Conservation (phyloP, 2,888 invertebrate genomes). For the Mycogona germanica region DNA sequence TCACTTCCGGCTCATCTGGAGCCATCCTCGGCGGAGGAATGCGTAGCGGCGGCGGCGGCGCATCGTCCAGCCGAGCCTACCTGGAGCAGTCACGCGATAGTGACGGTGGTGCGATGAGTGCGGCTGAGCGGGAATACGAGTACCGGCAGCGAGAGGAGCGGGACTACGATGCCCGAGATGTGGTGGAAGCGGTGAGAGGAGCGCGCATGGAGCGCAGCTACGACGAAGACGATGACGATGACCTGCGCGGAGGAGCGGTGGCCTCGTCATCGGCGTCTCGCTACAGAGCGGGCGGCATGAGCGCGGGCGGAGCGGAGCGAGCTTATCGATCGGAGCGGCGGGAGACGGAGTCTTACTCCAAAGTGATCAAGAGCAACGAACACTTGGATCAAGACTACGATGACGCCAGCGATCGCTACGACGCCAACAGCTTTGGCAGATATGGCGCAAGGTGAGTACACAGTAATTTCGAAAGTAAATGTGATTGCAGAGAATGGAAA, state of each 20-base stretch:
- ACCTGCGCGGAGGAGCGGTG: not conserved
- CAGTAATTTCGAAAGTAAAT: not conserved
- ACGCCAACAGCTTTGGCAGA: slow-evolving; percentile 16
- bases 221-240: not conserved
- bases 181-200: slow-evolving; percentile 4
- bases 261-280: not conserved
- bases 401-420: slow-evolving; percentile 16
- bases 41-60: not conserved
- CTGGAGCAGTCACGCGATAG: too few relatives aligned
- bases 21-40: not conserved
- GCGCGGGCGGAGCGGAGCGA: not conserved
- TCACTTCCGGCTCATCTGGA: not conserved
- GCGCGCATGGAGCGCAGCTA: not conserved
- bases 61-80: not conserved
- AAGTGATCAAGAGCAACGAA: not conserved
- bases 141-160: slow-evolving; percentile 1
- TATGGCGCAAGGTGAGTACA: slow-evolving; percentile 19
- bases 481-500: too few relatives aligned
- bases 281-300: too few relatives aligned
- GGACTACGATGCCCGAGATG: slow-evolving; percentile 6
- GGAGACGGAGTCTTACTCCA: slow-evolving; percentile 11
- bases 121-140: too few relatives aligned
- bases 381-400: slow-evolving; percentile 15
- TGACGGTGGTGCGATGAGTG: too few relatives aligned
- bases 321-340: slow-evolving; percentile 5